Evolutionary conservation across 2,113 vertebrate genomes (phyloP), one percentile per base, ranked within the genome.

Genomic region (Psephotus haematonotus): DNA sequence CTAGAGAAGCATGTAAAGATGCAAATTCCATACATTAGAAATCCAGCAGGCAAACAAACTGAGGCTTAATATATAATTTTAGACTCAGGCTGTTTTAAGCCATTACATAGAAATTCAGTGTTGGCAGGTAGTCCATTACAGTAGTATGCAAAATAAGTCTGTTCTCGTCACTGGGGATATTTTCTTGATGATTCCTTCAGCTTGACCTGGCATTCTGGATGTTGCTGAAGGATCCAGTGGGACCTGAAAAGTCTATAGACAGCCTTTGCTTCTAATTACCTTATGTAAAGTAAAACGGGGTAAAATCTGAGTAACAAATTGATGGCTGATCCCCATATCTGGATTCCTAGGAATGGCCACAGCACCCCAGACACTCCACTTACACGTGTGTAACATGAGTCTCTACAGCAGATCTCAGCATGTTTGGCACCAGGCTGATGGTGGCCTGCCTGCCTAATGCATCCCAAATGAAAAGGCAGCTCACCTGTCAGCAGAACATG

Each of bases 281-380:
- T 80, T 57, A 69, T 82, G 13, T 60, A 13, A 82, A 60, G 37
- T 55, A 47, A 64, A 55, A 17, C 15, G 3, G 2, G 11, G 11
- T 53, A 46, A 85, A 78, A 6, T 50, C 24, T 60, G 47, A 64
- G 15, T 31, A 46, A n/a, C 13, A 28, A 10, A 1, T n/a, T n/a
- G 6, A 6, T 68, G 47, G 41, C 10, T 64, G 14, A 37, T 28
- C 31, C 13, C 13, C 9, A 4, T 71, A 65, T 27, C 1, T 24
- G 25, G 52, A 20, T 57, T 69, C 13, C 17, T 52, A 17, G 35
- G 49, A 47, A 20, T 0, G 1, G 31, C 13, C 1, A 2, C 16
- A 57, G 39, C 0, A 9, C 33, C 72, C 22, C 35, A 55, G 35
- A 24, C 4, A 62, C 13, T 3, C 7, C 55, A 59, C 33, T 59